phyloP scores from a whole-genome alignment of 2,797 vertebrate genomes.

The Cygnus olor region DNA sequence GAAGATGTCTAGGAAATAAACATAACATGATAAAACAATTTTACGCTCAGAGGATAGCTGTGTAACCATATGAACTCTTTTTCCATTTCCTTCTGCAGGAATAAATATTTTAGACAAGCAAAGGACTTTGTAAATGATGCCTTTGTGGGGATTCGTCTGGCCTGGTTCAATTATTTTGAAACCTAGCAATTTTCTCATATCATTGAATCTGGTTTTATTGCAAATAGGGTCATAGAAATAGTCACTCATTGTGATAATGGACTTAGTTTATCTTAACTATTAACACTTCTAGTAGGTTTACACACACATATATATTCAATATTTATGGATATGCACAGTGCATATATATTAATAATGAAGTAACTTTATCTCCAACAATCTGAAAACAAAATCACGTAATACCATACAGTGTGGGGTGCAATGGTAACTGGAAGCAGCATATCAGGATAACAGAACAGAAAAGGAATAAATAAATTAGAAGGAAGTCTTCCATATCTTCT shows the following conservation, averaged over 20 bases:
- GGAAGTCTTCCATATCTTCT: slow-evolving; percentile 79
- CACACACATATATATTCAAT: slow-evolving; percentile 55
- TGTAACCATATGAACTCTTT: slow-evolving; percentile 58
- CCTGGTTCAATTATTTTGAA: slow-evolving; percentile 70
- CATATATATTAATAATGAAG: slow-evolving; percentile 78
- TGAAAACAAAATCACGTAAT: slow-evolving; percentile 76
- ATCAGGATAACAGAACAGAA: slow-evolving; percentile 71
- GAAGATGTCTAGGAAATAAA: slow-evolving; percentile 65
- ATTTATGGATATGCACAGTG: slow-evolving; percentile 66
- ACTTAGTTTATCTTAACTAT: slow-evolving; percentile 79
- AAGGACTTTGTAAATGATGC: slow-evolving; percentile 69
- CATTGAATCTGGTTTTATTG: slow-evolving; percentile 73
- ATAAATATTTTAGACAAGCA: slow-evolving; percentile 70
- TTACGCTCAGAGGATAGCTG: slow-evolving; percentile 25
- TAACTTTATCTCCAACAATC: slow-evolving; percentile 73
- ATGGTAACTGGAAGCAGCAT: slow-evolving; percentile 71
- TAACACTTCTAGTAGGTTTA: slow-evolving; percentile 68
- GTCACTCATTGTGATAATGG: slow-evolving; percentile 73
- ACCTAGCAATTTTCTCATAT: slow-evolving; percentile 69
- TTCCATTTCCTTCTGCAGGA: slow-evolving; percentile 36
- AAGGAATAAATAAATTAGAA: slow-evolving; percentile 86
- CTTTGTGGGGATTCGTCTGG: slow-evolving; percentile 46
- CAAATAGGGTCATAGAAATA: slow-evolving; percentile 70
- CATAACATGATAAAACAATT: slow-evolving; percentile 57
- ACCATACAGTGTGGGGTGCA: slow-evolving; percentile 58